phyloP scores from a whole-genome alignment of 2,888 invertebrate species.

The Helicoverpa assulta region DNA sequence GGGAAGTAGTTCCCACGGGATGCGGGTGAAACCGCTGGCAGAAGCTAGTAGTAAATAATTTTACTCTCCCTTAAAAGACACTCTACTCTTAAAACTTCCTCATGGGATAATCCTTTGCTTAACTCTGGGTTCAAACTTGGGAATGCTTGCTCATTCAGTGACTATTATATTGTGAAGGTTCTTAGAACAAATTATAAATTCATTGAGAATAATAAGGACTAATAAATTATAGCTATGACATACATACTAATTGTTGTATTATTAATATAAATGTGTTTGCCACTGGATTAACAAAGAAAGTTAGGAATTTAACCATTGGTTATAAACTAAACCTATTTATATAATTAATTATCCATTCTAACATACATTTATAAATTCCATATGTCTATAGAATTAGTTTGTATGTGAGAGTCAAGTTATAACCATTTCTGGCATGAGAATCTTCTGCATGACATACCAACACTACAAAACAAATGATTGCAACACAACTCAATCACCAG shows the following conservation, averaged over 20 bases:
- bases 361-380: neutral
- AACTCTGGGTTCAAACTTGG: no score
- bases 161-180: neutral
- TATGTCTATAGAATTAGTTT: no score
- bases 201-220: slow-evolving; percentile 2
- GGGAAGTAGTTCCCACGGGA: no score
- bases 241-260: neutral
- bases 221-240: slow-evolving; percentile 2
- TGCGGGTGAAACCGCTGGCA: no score
- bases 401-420: neutral
- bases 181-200: slow-evolving; percentile 9
- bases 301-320: neutral
- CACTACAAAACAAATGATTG: slow-evolving; percentile 1
- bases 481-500: neutral
- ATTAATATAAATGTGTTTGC: neutral
- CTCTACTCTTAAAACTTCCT: no score
- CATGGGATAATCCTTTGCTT: no score
- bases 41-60: no score
- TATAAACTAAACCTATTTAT: neutral
- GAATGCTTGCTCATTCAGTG: no score
- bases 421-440: neutral
- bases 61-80: no score
- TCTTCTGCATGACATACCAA: neutral
- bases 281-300: neutral
- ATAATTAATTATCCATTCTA: neutral